Evolutionary conservation across 1,140 invertebrate species (phyloP).

Genomic region (Sinella curviseta): DNA sequence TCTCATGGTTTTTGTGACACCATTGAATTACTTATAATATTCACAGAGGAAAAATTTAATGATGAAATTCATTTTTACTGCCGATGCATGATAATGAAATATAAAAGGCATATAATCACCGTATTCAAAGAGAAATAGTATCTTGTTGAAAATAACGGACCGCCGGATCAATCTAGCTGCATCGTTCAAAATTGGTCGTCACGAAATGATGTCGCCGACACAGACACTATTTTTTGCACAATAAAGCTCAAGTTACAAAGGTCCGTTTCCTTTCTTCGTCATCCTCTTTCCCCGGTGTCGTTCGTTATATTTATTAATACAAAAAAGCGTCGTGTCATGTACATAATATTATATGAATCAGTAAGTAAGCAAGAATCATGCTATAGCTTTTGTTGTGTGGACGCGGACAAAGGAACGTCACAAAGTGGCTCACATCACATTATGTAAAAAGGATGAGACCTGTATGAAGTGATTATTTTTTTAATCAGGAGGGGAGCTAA

Average conservation of each 20-base stretch:
- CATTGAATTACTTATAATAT: background rate
- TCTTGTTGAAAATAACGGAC: conserved; percentile 11
- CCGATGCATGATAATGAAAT: background rate
- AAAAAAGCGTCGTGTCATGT: background rate
- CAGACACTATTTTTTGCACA: background rate
- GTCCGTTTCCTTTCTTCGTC: conserved; percentile 2
- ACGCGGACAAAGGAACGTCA: background rate
- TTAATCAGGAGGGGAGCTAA: background rate
- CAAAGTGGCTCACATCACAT: background rate
- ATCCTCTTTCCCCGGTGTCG: background rate
- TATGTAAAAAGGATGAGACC: background rate
- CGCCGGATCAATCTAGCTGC: background rate
- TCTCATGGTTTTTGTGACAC: background rate
- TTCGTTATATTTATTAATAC: background rate
- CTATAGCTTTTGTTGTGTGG: background rate
- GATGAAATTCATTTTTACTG: background rate
- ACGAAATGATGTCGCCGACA: conserved; percentile 4
- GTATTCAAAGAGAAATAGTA: background rate
- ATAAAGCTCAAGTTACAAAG: conserved; percentile 13
- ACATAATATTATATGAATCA: background rate
- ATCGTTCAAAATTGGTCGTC: conserved; percentile 17
- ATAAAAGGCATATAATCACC: conserved; percentile 16
- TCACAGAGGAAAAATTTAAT: background rate
- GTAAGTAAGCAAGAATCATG: background rate
- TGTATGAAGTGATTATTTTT: background rate